These are phyloP conservation scores for Prorops nasuta DNA, from an alignment of 1,140 invertebrate species.

Conservation along the genomic window DNA sequence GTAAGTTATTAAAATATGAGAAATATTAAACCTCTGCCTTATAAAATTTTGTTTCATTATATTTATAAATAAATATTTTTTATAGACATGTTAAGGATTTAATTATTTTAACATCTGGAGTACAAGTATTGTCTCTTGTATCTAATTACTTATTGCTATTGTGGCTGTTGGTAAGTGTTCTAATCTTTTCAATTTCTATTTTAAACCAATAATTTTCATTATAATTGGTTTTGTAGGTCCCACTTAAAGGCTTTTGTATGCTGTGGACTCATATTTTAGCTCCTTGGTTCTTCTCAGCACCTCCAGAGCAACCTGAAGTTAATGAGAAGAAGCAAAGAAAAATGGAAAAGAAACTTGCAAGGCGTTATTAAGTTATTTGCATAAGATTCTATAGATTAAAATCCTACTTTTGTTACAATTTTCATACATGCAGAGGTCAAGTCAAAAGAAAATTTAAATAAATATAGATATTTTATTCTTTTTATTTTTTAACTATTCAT, in stretches of 20 bases:
- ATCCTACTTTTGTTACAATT: too few relatives aligned
- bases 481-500: too few relatives aligned
- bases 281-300: slow-evolving; percentile 86
- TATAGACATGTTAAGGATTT: slow-evolving; percentile 88
- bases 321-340: slow-evolving; percentile 90
- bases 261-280: slow-evolving; percentile 82
- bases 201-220: slow-evolving; percentile 10
- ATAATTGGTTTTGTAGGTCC: slow-evolving; percentile 60
- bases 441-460: too few relatives aligned
- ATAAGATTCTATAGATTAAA: too few relatives aligned
- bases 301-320: slow-evolving; percentile 65
- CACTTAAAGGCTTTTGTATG: slow-evolving; percentile 75
- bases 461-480: too few relatives aligned
- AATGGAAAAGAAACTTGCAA: slow-evolving; percentile 81
- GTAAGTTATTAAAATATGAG: too few relatives aligned
- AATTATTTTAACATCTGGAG: slow-evolving; percentile 82
- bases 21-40: too few relatives aligned
- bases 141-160: slow-evolving; percentile 92
- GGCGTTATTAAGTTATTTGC: slow-evolving; percentile 33
- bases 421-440: too few relatives aligned
- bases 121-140: slow-evolving; percentile 72
- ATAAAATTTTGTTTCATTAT: slow-evolving; percentile 12
- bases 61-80: slow-evolving; percentile 8
- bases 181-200: slow-evolving; percentile 12
- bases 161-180: slow-evolving; percentile 69